Percentiles rank a stretch among this genome's conserved stretches.
Conservation (phyloP, 2,113 vertebrate species). For the Meriones unguiculatus region DNA sequence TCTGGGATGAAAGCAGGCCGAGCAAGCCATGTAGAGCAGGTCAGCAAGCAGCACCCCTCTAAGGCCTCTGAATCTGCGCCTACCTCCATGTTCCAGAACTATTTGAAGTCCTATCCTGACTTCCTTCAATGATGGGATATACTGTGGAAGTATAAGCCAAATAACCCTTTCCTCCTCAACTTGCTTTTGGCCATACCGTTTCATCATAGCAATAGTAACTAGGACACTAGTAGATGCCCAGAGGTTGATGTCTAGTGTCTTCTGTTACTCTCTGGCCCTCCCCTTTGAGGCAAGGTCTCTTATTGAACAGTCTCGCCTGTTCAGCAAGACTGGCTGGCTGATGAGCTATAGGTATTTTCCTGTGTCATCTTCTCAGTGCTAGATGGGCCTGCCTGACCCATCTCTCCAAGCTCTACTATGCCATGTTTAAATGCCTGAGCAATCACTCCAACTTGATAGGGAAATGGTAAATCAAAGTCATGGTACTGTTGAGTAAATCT, state of each 20-base stretch:
- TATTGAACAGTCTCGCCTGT: background rate
- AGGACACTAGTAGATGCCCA: background rate
- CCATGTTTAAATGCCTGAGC: background rate
- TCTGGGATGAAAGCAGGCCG: background rate
- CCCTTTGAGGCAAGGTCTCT: background rate
- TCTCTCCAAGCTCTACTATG: background rate
- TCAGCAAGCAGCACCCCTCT: background rate
- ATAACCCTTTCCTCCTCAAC: background rate
- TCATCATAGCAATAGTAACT: background rate
- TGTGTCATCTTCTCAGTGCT: background rate
- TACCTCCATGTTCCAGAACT: background rate
- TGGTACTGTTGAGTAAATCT: background rate
- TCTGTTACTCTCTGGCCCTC: background rate
- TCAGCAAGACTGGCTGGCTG: background rate
- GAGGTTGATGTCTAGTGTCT: background rate
- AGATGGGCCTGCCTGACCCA: background rate
- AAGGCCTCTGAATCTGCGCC: background rate
- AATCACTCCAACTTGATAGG: background rate
- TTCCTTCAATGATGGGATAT: background rate
- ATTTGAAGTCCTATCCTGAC: background rate
- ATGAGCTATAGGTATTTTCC: background rate
- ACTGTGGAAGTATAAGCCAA: background rate
- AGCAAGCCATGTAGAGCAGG: background rate
- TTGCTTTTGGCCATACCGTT: background rate
- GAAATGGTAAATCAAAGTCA: background rate